Evolutionary conservation across 2,113 vertebrate genomes (phyloP).

Genomic region (Actinemys pallida): DNA sequence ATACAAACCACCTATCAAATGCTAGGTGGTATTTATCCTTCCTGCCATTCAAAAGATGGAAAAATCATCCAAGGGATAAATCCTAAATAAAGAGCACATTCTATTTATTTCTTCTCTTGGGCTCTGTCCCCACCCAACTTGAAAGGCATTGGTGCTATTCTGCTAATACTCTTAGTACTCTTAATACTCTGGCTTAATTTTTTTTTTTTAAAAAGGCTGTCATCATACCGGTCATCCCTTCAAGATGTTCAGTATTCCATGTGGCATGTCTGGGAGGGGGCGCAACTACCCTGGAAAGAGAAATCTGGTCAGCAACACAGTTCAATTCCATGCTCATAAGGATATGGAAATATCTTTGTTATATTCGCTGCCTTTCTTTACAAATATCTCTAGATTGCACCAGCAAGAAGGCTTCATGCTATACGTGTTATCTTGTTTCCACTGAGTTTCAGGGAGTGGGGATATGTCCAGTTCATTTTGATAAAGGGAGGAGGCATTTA

Average conservation of each 20-base stretch:
- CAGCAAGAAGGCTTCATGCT: slow-evolving; percentile 55
- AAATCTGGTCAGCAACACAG: slow-evolving; percentile 43
- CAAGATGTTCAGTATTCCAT: not conserved
- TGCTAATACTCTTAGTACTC: not conserved
- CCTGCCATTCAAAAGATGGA: slow-evolving; percentile 13
- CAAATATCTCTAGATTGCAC: slow-evolving; percentile 61
- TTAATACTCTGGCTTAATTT: slow-evolving; percentile 25
- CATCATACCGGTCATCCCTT: not conserved
- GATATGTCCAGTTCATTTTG: slow-evolving; percentile 24
- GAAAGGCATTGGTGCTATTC: not conserved
- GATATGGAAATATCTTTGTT: slow-evolving; percentile 56
- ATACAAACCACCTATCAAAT: slow-evolving; percentile 52
- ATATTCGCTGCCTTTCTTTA: slow-evolving; percentile 27
- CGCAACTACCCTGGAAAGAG: slow-evolving; percentile 49
- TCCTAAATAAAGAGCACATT: not conserved
- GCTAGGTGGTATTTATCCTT: slow-evolving; percentile 40
- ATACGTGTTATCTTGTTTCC: slow-evolving; percentile 45
- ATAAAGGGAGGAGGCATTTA: slow-evolving; percentile 14
- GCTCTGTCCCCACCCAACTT: not conserved
- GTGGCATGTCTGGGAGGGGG: not conserved
- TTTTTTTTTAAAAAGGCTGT: slow-evolving; percentile 27
- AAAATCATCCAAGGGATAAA: not conserved
- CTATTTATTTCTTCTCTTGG: slow-evolving; percentile 4
- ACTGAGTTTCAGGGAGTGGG: not conserved
- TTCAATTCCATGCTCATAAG: slow-evolving; percentile 39